A percentile compares a stretch with the other conserved stretches of the same genome.
These are phyloP conservation scores for Argya squamiceps DNA, from an alignment of 2,797 vertebrate genomes.

Conservation along the genomic window DNA sequence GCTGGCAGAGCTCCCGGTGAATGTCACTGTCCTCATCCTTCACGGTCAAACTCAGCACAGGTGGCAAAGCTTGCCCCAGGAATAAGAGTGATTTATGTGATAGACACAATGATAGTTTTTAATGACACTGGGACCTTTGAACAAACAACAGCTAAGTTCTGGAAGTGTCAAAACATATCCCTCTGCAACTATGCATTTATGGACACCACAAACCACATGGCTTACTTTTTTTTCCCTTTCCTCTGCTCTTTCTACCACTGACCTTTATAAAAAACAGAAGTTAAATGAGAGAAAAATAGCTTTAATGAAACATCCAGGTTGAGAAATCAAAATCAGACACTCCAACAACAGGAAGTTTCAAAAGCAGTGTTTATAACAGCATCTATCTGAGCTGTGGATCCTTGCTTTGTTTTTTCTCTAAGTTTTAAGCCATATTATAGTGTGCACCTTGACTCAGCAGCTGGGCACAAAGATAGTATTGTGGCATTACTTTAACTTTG, in stretches of 20 bases:
- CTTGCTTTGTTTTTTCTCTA: background rate
- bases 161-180: background rate
- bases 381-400: background rate
- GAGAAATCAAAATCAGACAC: slow-evolving; percentile 46
- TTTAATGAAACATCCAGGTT: slow-evolving; percentile 50
- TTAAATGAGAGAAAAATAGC: slow-evolving; percentile 37
- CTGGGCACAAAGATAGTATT: background rate
- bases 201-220: background rate
- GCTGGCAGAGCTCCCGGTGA: background rate
- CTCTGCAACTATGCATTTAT: background rate
- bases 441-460: background rate
- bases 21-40: background rate
- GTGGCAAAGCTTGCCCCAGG: background rate
- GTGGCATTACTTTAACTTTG: background rate
- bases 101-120: background rate
- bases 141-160: background rate
- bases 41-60: background rate
- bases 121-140: background rate
- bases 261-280: slow-evolving; percentile 60
- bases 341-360: slow-evolving; percentile 59
- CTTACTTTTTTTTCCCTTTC: slow-evolving; percentile 1
- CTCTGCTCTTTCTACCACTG: background rate
- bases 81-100: background rate
- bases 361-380: slow-evolving; percentile 3
- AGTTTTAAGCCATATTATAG: background rate